Conservation (phyloP, 2,113 vertebrate genomes). For the Gracilinanus agilis region DNA sequence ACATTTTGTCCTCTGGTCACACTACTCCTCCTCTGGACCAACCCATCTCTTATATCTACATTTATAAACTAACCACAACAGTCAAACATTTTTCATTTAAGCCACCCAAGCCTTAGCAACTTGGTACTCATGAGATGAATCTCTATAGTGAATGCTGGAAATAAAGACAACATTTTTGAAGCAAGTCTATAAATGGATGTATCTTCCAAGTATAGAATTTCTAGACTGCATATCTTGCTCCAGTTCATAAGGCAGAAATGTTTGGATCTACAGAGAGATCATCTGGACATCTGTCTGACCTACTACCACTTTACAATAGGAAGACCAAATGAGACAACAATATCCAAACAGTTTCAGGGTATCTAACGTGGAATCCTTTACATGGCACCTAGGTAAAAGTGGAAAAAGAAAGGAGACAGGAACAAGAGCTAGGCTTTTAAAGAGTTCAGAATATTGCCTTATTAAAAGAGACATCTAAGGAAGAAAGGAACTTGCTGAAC, state of each 20-base stretch:
- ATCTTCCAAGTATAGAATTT: conserved; percentile 13
- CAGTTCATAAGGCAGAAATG: neutral
- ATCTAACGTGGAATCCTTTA: conserved; percentile 53
- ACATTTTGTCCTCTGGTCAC: conserved; percentile 62
- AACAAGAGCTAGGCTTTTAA: conserved; percentile 61
- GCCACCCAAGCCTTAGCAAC: neutral
- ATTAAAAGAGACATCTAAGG: conserved; percentile 52
- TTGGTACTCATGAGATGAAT: conserved; percentile 29
- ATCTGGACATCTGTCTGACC: conserved; percentile 37
- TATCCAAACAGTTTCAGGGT: conserved; percentile 39
- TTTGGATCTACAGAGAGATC: conserved; percentile 46
- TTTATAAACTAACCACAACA: conserved; percentile 9
- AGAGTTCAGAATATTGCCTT: conserved; percentile 19
- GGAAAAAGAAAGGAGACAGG: neutral
- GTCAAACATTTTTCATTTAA: neutral
- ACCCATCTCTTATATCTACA: neutral
- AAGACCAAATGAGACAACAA: conserved; percentile 29
- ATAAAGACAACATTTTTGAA: conserved; percentile 12
- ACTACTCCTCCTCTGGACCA: conserved; percentile 6
- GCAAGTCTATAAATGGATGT: neutral
- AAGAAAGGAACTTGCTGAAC: conserved; percentile 32
- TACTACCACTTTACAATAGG: neutral
- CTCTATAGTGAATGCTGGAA: conserved; percentile 23
- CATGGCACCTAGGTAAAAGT: conserved; percentile 29
- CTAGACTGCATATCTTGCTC: conserved; percentile 25